Evolutionary conservation across 1,140 invertebrate species (phyloP), one percentile per base, ranked within the genome.

Genomic region (Papilio aristodemus): DNA sequence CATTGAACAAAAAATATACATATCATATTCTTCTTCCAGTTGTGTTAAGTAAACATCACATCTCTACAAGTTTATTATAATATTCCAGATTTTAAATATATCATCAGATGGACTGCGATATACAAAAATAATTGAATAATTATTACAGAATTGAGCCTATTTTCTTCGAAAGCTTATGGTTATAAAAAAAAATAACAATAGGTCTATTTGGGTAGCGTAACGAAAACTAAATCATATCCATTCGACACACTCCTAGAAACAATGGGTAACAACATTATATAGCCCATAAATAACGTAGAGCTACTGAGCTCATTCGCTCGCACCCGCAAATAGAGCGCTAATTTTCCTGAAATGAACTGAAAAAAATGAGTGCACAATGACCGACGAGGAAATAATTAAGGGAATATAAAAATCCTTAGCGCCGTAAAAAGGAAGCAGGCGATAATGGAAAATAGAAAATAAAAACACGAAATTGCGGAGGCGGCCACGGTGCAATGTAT

Each of bases 371-470:
- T 19, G 62, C 62, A 64, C 62, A 64, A 43, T 43, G 19, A 64
- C 19, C 19, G 62, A 14, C 17, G 17, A 7, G 38, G 17, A 64
- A 64, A 64, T 64, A 64, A 64, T 64, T 64, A 64, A 43, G 25
- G 62, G 38, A 64, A 38, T 64, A 64, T 64, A 41, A 64, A 64
- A 64, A 64, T 41, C 8, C 62, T 43, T 64, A 43, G 36, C 59
- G 14, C 59, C 59, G 14, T 62, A 64, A 62, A 62, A 43, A 41
- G 62, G 62, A 64, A 64, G 39, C 14, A 10, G 19, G 62, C 62
- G 62, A 64, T 64, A 64, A 64, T 64, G 25, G 62, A 43, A 43
- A 64, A 64, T 64, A 64, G 62, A 64, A 64, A 64, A 64, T 64
- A 64, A 64, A 64, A 64, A 64, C 59, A 39, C 62, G 62, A 27